A percentile compares a stretch with the other conserved stretches of the same genome.
Evolutionary conservation across 2,888 invertebrate species (phyloP).

Genomic region (Timema cristinae): DNA sequence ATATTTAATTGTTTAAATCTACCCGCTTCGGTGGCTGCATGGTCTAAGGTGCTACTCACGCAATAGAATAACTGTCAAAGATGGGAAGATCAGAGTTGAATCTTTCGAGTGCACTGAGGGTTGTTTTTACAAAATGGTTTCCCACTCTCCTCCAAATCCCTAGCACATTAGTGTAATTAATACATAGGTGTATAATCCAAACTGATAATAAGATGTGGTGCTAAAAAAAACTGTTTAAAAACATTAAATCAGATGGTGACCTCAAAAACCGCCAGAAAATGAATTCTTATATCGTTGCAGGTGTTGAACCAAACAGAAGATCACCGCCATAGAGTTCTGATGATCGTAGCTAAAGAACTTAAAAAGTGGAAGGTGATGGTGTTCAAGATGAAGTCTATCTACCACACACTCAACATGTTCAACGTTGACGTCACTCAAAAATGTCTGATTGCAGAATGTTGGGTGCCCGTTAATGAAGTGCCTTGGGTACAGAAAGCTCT

Average conservation of each 20-base stretch:
- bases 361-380: conserved; percentile 86
- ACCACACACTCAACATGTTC: conserved; percentile 88
- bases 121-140: no score
- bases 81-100: no score
- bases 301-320: conserved; percentile 84
- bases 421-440: conserved; percentile 88
- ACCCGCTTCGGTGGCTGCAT: no score
- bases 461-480: conserved; percentile 73
- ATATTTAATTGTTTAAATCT: no score
- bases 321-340: conserved; percentile 77
- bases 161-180: no score
- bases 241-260: neutral
- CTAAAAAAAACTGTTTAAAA: neutral
- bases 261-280: neutral
- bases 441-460: conserved; percentile 85
- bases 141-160: neutral
- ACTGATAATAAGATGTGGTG: no score
- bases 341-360: conserved; percentile 81
- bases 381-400: conserved; percentile 88
- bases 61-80: no score
- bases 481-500: conserved; percentile 71
- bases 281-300: conserved; percentile 43
- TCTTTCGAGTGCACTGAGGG: no score
- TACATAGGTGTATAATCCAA: no score
- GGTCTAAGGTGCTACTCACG: no score